These are phyloP conservation scores for Ochropleura plecta DNA, from an alignment of 2,888 invertebrate species.

Conservation along the genomic window DNA sequence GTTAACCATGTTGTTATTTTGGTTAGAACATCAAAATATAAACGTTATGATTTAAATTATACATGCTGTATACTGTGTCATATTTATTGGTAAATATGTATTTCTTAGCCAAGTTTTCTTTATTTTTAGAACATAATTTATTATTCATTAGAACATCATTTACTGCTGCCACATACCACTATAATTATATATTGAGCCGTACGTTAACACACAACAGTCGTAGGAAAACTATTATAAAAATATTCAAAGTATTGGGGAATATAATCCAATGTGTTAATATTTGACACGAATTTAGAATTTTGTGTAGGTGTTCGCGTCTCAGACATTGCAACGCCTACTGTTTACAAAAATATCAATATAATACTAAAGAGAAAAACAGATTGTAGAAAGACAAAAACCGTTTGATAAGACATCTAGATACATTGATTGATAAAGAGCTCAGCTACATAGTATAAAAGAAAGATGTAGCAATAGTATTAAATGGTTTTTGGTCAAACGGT, in stretches of 20 bases:
- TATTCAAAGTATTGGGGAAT: slow-evolving; percentile 23
- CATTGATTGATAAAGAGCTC: slow-evolving; percentile 14
- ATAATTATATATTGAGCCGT: slow-evolving; percentile 25
- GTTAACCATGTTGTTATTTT: neutral
- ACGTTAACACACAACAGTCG: slow-evolving; percentile 57
- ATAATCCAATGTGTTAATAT: slow-evolving; percentile 22
- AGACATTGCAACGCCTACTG: slow-evolving; percentile 6
- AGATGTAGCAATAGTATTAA: slow-evolving; percentile 40
- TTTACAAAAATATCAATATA: slow-evolving; percentile 14
- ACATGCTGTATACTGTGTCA: neutral
- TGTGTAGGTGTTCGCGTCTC: slow-evolving; percentile 13
- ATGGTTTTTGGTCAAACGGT: slow-evolving; percentile 50
- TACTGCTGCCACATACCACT: slow-evolving; percentile 45
- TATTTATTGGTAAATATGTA: slow-evolving; percentile 25
- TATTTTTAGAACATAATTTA: slow-evolving; percentile 45
- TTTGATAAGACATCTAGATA: slow-evolving; percentile 33
- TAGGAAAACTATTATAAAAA: slow-evolving; percentile 21
- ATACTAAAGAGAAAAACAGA: slow-evolving; percentile 10
- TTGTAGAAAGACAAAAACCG: slow-evolving; percentile 11
- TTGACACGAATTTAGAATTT: slow-evolving; percentile 19
- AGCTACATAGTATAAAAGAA: slow-evolving; percentile 14
- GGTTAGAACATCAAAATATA: neutral
- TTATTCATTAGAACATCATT: slow-evolving; percentile 46
- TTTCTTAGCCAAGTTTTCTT: slow-evolving; percentile 33
- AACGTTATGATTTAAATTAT: slow-evolving; percentile 3